phyloP scores from a whole-genome alignment of 2,888 invertebrate species.

The Cancer borealis region DNA sequence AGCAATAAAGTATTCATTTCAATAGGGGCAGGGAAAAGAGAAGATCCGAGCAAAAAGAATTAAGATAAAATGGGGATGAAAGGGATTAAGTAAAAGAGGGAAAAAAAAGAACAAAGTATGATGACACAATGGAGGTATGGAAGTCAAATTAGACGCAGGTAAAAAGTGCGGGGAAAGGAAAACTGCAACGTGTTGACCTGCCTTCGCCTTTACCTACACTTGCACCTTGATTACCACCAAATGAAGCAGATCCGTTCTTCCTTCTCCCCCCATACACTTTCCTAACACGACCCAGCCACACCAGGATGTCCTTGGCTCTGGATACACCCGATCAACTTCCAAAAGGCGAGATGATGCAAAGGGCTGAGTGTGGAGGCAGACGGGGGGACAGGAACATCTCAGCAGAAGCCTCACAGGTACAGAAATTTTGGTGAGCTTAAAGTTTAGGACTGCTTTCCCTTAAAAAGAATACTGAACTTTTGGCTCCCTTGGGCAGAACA shows the following conservation, averaged over 20 bases:
- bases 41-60: too few species aligned
- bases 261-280: background rate
- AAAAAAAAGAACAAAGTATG: too few species aligned
- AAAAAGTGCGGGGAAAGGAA: background rate
- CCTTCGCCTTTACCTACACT: background rate
- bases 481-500: conserved; percentile 18
- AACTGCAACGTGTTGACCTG: background rate
- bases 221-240: background rate
- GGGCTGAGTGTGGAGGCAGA: background rate
- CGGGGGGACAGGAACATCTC: background rate
- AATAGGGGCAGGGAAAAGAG: background rate
- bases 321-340: background rate
- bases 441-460: background rate
- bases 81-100: too few species aligned
- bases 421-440: background rate
- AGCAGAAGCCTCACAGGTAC: background rate
- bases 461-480: background rate
- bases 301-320: too few species aligned
- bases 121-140: too few species aligned
- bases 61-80: too few species aligned
- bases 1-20: background rate
- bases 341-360: background rate
- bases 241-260: background rate
- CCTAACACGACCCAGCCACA: too few species aligned
- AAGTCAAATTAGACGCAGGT: background rate